Base-by-base conservation (phyloP, 1,140 invertebrate genomes). In the Diabrotica undecimpunctata region DNA sequence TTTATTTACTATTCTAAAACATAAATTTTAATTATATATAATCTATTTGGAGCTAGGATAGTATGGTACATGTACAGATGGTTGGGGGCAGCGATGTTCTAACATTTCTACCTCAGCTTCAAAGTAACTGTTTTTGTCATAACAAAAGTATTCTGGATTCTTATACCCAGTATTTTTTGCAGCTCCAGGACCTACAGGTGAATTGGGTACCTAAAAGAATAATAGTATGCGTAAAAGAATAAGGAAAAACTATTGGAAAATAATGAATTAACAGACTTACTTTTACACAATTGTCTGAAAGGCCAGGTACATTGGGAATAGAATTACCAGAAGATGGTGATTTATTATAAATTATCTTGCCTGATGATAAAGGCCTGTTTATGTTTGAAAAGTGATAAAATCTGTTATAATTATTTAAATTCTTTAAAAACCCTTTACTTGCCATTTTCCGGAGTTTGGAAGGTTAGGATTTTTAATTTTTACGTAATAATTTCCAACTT, bases 51-150 rank as follows among this genome's bases (percentile, higher is more conserved):
- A 25, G 25, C 1, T 54, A 54, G 61, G 65, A 61, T 56, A 13
- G 54, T 66, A 67, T 39, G 64, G 55, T 54, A 54, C 63, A 41
- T 60, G 12, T 4, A 61, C 61, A 38, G 69, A 68, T 51, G 91
- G 91, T 77, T 89, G 87, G 52, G 89, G 88, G 54, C 90, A 80
- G 76, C 93, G 84, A 72, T 84, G 90, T 74, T 91, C 88, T 10
- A 82, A 79, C 87, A 95, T 88, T 83, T 94, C 92, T 12, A 93
- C 84, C 83, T 95, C 92, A 56, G 92, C 88, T 79, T 95, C 91
- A 69, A 87, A 90, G 73, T 88, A 95, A 65, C 88, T 90, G 70
- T 85, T 87, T 35, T 84, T 82, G 72, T 93, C 86, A 72, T 94
- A 94, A 68, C 84, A 87, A 73, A 89, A 96, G 75, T 95, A 95